A percentile compares a stretch with the other conserved stretches of the same genome.
Evolutionary conservation across 2,888 invertebrate species (phyloP).

Genomic region (Zhuqinia jingwanae): DNA sequence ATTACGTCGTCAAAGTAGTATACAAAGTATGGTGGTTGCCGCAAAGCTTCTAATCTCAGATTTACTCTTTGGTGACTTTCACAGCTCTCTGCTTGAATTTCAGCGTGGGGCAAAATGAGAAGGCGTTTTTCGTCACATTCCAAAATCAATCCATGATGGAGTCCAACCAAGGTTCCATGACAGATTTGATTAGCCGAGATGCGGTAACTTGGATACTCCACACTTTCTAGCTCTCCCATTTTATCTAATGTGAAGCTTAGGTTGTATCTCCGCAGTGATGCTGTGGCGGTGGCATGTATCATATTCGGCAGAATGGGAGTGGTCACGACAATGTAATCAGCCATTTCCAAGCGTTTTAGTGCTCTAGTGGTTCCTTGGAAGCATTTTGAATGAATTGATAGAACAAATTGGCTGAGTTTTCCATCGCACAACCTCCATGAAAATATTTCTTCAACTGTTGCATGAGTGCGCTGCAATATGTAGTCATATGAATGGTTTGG

Average conservation of each 20-base stretch:
- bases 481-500: background rate
- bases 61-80: too few relatives aligned
- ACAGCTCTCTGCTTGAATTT: background rate
- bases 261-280: background rate
- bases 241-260: background rate
- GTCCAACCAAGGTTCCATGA: background rate
- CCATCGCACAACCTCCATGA: background rate
- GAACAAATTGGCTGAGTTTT: background rate
- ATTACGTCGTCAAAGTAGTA: conserved; percentile 56
- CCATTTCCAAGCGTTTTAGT: background rate
- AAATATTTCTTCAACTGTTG: too few relatives aligned
- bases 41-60: background rate
- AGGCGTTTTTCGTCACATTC: background rate
- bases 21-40: conserved; percentile 42
- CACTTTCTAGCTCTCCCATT: background rate
- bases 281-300: background rate
- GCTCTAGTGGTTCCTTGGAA: background rate
- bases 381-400: background rate
- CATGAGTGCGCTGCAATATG: background rate
- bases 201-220: conserved; percentile 21
- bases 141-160: background rate
- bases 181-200: background rate
- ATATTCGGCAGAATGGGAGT: background rate
- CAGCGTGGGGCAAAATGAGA: conserved; percentile 11
- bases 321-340: conserved; percentile 21